Conservation (phyloP, 2,113 vertebrate species). For the Thryonomys swinderianus region DNA sequence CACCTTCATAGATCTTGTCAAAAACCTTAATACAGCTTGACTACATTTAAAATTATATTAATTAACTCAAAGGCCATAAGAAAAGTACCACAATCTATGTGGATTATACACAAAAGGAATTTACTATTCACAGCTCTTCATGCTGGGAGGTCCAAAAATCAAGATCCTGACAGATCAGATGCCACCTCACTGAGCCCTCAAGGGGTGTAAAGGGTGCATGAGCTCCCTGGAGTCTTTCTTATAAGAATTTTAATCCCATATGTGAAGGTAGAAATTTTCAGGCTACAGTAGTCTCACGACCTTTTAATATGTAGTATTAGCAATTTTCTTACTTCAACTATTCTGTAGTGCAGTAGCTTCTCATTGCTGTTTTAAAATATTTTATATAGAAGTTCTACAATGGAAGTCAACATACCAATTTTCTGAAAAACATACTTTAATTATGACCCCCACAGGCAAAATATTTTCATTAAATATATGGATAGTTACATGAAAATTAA, state of each 20-base stretch:
- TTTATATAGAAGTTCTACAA: not conserved
- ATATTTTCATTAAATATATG: conserved; percentile 10
- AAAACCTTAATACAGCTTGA: not conserved
- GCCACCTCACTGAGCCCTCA: not conserved
- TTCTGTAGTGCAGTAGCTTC: not conserved
- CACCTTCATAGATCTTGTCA: not conserved
- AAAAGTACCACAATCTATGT: not conserved
- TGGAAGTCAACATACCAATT: conserved; percentile 18
- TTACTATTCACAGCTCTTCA: not conserved
- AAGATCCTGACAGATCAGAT: not conserved
- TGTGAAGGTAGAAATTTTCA: not conserved
- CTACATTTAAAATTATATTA: not conserved
- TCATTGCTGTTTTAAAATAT: conserved; percentile 36
- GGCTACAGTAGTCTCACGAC: not conserved
- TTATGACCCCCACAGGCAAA: not conserved
- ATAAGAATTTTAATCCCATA: not conserved
- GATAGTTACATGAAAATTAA: not conserved
- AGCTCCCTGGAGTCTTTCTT: not conserved
- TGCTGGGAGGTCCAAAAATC: not conserved
- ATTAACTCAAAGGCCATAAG: not conserved
- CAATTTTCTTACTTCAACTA: not conserved
- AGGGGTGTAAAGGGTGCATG: not conserved
- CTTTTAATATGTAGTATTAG: not conserved
- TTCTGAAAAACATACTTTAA: not conserved
- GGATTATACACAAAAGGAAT: not conserved